Evolutionary conservation across 2,797 vertebrate genomes (phyloP).

Genomic region (Gadopsis bispinosus): DNA sequence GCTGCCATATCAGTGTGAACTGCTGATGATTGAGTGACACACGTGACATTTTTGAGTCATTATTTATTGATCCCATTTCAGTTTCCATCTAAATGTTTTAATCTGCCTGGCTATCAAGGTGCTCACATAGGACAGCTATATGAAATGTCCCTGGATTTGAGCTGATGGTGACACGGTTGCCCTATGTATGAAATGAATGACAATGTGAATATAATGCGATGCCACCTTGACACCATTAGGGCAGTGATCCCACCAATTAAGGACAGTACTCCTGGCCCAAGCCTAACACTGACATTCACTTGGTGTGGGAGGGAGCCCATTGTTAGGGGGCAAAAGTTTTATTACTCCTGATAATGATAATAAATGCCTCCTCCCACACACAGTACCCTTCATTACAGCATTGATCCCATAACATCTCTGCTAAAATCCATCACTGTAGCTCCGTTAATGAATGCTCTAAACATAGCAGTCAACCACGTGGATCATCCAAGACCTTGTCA

Average conservation of each 20-base stretch:
- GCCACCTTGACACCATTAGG: slow-evolving; percentile 72
- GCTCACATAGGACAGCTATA: slow-evolving; percentile 9
- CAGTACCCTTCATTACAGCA: slow-evolving; percentile 70
- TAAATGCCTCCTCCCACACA: slow-evolving; percentile 74
- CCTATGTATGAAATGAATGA: slow-evolving; percentile 54
- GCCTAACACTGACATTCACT: slow-evolving; percentile 52
- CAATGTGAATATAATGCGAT: slow-evolving; percentile 41
- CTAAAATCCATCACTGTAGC: slow-evolving; percentile 69
- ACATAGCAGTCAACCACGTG: slow-evolving; percentile 60
- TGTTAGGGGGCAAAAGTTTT: slow-evolving; percentile 68
- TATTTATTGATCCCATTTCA: slow-evolving; percentile 81
- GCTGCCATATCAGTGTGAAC: slow-evolving; percentile 70
- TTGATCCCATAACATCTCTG: slow-evolving; percentile 72
- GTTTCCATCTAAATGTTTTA: slow-evolving; percentile 74
- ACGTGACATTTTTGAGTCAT: slow-evolving; percentile 81
- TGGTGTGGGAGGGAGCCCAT: slow-evolving; percentile 50
- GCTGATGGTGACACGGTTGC: slow-evolving; percentile 37
- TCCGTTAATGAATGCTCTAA: slow-evolving; percentile 69
- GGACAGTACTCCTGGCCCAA: slow-evolving; percentile 11
- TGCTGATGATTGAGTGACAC: slow-evolving; percentile 78
- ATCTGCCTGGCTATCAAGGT: slow-evolving; percentile 45
- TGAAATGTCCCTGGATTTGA: slow-evolving; percentile 44
- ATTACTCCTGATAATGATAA: slow-evolving; percentile 76
- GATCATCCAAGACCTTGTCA: slow-evolving; percentile 65
- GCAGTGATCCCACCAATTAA: slow-evolving; percentile 57